phyloP scores from a whole-genome alignment of 2,888 invertebrate genomes.

The Calliopum simillimum region DNA sequence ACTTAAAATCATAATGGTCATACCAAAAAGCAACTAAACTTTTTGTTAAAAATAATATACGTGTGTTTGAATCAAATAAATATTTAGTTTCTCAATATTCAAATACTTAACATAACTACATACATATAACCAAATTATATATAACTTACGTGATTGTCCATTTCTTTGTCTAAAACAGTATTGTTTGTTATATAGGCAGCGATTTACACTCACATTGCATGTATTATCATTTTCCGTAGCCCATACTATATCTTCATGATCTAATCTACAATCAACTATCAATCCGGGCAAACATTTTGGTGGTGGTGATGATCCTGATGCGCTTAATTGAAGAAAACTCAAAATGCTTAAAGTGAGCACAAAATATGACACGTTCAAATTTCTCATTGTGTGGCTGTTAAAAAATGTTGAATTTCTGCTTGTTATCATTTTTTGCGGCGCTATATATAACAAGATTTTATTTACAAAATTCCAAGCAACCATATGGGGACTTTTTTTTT shows the following conservation, averaged over 20 bases:
- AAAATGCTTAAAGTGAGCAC: neutral
- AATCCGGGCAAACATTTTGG: neutral
- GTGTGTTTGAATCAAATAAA: too few species aligned
- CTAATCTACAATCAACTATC: neutral
- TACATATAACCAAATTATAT: too few species aligned
- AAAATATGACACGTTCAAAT: too few species aligned
- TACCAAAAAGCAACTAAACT: too few species aligned
- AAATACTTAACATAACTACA: too few species aligned
- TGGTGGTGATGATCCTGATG: neutral
- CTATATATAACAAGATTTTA: neutral
- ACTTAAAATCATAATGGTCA: too few species aligned
- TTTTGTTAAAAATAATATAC: too few species aligned
- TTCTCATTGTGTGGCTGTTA: neutral
- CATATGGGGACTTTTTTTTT: too few species aligned
- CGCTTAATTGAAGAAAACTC: neutral
- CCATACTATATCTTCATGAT: neutral
- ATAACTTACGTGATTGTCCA: slow-evolving; percentile 18
- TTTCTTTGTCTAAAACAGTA: slow-evolving; percentile 6
- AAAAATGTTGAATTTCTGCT: neutral
- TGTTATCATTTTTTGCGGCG: neutral
- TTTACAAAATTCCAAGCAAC: neutral
- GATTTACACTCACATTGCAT: neutral
- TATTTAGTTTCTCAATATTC: too few species aligned
- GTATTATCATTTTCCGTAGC: neutral
- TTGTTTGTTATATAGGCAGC: neutral